Conservation (phyloP, 2,797 vertebrate species). For the Girardinus metallicus region DNA sequence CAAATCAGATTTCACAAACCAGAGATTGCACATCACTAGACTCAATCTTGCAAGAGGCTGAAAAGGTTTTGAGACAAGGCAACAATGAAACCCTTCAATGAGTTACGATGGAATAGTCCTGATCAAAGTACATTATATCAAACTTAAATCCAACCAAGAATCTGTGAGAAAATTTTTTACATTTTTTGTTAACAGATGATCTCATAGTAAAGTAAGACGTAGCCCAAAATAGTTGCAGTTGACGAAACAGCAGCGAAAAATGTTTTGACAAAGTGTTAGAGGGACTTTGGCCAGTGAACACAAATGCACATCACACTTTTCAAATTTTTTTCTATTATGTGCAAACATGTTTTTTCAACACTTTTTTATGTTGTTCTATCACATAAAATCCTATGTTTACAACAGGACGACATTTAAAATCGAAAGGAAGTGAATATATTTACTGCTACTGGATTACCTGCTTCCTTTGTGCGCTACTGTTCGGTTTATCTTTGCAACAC, state of each 20-base stretch:
- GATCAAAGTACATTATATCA: background rate
- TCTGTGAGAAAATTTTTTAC: background rate
- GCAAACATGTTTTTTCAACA: background rate
- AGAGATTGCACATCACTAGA: too few relatives aligned
- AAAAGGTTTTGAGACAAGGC: background rate
- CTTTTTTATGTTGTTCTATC: background rate
- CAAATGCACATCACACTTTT: background rate
- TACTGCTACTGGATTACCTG: slow-evolving; percentile 16
- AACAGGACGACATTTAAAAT: background rate
- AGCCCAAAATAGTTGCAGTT: background rate
- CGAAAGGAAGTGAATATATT: background rate
- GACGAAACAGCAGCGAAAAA: background rate
- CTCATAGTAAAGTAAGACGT: background rate
- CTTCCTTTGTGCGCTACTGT: slow-evolving; percentile 4
- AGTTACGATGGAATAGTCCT: background rate
- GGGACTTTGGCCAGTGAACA: background rate
- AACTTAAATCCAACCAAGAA: background rate
- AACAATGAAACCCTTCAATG: too few relatives aligned
- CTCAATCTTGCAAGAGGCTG: background rate
- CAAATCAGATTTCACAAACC: too few relatives aligned
- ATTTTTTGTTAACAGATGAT: background rate
- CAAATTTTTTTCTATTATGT: background rate
- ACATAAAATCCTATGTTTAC: background rate
- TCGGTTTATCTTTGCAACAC: slow-evolving; percentile 8
- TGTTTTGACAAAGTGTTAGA: background rate